Conservation (phyloP, 2,888 invertebrate species). For the Dasysyrphus tricinctus region DNA sequence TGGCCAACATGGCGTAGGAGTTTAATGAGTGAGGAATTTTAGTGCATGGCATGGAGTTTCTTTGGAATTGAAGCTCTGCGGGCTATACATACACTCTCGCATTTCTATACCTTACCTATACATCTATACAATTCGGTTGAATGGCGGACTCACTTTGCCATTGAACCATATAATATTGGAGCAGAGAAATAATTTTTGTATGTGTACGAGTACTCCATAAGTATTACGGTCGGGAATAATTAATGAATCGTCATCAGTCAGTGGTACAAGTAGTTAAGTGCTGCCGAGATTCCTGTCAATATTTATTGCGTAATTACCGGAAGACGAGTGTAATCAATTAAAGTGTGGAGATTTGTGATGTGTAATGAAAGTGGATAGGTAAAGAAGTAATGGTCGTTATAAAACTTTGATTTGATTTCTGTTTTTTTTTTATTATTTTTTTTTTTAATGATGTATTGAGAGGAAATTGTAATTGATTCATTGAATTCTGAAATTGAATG, state of each 20-base stretch:
- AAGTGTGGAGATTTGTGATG: constrained; percentile 46
- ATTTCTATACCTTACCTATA: not conserved
- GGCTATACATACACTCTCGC: not conserved
- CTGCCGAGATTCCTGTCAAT: constrained; percentile 71
- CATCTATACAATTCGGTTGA: not conserved
- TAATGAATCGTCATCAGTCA: constrained; percentile 74
- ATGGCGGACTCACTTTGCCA: constrained; percentile 43
- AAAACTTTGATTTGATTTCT: constrained; percentile 31
- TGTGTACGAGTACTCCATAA: not conserved
- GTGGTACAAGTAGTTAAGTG: constrained; percentile 56
- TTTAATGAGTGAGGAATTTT: constrained; percentile 63
- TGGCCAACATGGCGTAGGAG: constrained; percentile 21
- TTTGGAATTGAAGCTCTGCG: not conserved
- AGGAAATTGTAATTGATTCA: constrained; percentile 19
- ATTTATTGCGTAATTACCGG: constrained; percentile 74
- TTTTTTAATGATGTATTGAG: constrained; percentile 51
- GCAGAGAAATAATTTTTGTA: constrained; percentile 8
- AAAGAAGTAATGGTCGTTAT: constrained; percentile 28
- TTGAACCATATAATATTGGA: constrained; percentile 45
- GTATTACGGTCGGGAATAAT: constrained; percentile 61
- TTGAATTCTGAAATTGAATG: not conserved
- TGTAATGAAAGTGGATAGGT: constrained; percentile 43
- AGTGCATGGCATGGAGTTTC: constrained; percentile 12
- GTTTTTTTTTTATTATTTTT: too few species aligned
- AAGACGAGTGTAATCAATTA: constrained; percentile 73